Evolutionary conservation across 2,888 invertebrate species (phyloP), one percentile per base, ranked within the genome.

Genomic region (Nomada ruficornis): DNA sequence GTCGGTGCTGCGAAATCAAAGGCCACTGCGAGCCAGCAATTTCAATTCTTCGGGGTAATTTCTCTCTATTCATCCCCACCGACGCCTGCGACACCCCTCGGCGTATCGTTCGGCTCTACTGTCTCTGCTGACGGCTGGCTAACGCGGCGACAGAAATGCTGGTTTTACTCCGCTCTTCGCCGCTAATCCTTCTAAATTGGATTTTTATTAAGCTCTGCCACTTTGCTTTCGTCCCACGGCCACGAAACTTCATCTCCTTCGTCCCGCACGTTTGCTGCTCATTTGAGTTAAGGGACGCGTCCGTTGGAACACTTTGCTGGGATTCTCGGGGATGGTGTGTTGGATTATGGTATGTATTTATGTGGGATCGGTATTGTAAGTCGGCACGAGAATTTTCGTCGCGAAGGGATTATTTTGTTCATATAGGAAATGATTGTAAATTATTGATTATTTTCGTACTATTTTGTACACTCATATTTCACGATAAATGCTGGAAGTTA

Each of bases 1-100:
- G 36, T 57, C 60, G 63, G 76, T 72, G 52, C 64, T 1, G 42
- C 77, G 72, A 86, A 87, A 87, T 88, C 86, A 86, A 86, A 87
- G 84, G 68, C 79, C 65, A 36, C 57, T 42, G 57, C 69, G 36
- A 79, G 26, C 44, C 63, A 44, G 77, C 86, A 88, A 85, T 88
- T 86, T 63, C 86, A 77, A 86, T 88, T 87, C 83, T 86, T 86
- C 84, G 69, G 62, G 80, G 82, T 88, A 88, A 88, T 88, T 87
- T 87, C 83, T 77, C 77, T 79, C 76, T 75, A 84, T 86, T 87
- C 86, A 87, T 67, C 23, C 76, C 75, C 73, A 73, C 73, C 69
- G 65, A 54, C 54, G 65, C 74, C 74, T 74, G 69, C 79, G 26
- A 79, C 36, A 47, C 13, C 57, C 52, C 18, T 13, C 20, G 42